These are phyloP conservation scores for Florisuga fusca DNA, from an alignment of 2,797 vertebrate species.

Conservation along the genomic window DNA sequence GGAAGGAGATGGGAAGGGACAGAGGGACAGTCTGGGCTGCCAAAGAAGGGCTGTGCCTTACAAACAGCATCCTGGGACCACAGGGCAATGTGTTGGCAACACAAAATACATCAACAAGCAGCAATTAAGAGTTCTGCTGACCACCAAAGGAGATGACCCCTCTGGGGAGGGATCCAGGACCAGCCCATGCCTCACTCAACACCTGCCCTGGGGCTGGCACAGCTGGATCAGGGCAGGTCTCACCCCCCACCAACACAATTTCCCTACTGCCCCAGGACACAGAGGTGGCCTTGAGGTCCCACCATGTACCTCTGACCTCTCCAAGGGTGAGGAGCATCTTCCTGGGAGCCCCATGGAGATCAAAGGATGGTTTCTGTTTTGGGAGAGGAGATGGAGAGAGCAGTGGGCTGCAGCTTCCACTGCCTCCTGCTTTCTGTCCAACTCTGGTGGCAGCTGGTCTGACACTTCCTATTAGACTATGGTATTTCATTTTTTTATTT, in stretches of 20 bases:
- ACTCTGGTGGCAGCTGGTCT: neutral
- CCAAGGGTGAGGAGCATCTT: neutral
- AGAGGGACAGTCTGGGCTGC: neutral
- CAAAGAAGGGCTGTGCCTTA: neutral
- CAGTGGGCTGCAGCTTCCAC: neutral
- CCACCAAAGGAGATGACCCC: neutral
- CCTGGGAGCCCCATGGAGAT: neutral
- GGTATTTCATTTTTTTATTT: neutral
- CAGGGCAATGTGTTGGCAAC: neutral
- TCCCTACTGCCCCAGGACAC: neutral
- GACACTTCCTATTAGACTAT: neutral
- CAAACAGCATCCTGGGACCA: neutral
- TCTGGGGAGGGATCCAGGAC: accelerated
- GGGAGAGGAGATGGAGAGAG: neutral
- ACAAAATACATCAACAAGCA: neutral
- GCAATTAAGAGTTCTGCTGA: neutral
- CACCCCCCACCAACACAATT: accelerated
- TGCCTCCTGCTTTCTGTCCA: neutral
- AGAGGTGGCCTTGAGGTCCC: neutral
- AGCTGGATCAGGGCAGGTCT: neutral
- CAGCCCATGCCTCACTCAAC: neutral
- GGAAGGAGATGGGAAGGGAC: neutral
- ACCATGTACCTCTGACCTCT: neutral
- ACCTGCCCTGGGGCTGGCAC: accelerated
- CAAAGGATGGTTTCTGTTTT: neutral